phyloP scores from a whole-genome alignment of 2,797 vertebrate genomes.

The Capromys pilorides region DNA sequence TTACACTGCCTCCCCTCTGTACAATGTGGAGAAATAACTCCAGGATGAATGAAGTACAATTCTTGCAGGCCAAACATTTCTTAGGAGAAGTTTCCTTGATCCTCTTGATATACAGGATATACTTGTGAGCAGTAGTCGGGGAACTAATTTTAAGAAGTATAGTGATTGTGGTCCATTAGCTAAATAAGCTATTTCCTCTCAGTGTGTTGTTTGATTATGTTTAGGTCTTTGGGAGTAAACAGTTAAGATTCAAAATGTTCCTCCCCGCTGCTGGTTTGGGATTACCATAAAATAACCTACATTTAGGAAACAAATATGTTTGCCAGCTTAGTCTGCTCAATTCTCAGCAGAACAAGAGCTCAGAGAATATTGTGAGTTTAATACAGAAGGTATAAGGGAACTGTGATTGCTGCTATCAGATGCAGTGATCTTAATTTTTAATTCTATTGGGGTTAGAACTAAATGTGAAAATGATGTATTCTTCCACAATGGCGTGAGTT shows the following conservation, averaged over 20 bases:
- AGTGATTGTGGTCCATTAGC: background rate
- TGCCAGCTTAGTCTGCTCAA: slow-evolving; percentile 57
- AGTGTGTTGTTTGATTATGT: background rate
- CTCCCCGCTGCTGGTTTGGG: background rate
- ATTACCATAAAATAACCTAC: slow-evolving; percentile 9
- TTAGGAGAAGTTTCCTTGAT: background rate
- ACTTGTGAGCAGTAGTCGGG: background rate
- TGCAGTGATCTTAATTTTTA: slow-evolving; percentile 47
- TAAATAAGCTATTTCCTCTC: background rate
- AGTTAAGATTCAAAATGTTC: background rate
- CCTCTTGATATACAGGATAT: background rate
- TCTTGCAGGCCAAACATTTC: background rate
- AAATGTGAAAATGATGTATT: slow-evolving; percentile 41
- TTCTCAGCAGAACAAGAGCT: slow-evolving; percentile 57
- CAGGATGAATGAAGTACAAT: background rate
- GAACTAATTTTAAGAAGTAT: background rate
- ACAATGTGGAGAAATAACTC: background rate
- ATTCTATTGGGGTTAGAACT: slow-evolving; percentile 64
- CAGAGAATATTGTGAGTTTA: background rate
- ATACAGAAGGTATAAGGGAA: background rate
- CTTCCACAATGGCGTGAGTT: slow-evolving; percentile 69
- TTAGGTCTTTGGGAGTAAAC: background rate
- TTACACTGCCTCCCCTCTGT: background rate
- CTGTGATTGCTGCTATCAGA: background rate
- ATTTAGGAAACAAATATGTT: background rate